Evolutionary conservation across 2,113 vertebrate species (phyloP).

Genomic region (Marmota flaviventris): DNA sequence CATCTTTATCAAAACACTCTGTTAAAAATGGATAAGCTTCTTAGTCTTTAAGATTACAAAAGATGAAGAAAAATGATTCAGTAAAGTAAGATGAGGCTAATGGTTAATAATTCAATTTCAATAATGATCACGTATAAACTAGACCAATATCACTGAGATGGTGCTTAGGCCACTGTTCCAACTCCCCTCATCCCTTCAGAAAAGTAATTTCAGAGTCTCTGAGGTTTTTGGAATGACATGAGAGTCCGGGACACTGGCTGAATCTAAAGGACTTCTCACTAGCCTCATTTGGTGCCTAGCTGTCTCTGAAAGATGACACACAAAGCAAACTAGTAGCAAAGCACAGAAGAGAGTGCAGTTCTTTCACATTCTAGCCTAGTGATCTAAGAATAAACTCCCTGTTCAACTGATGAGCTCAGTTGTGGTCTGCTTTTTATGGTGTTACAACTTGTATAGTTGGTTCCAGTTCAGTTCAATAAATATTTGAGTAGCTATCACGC

Average conservation of each 20-base stretch:
- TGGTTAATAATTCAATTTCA: background rate
- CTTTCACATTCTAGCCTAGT: background rate
- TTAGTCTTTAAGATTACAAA: background rate
- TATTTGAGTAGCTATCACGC: background rate
- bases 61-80: background rate
- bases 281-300: background rate
- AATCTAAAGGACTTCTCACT: background rate
- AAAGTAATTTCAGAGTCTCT: background rate
- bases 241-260: background rate
- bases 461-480: slow-evolving; percentile 27
- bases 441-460: background rate
- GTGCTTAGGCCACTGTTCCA: background rate
- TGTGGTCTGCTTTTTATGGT: slow-evolving; percentile 4
- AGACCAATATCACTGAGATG: background rate
- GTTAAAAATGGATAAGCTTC: background rate
- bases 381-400: slow-evolving; percentile 35
- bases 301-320: background rate
- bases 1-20: background rate
- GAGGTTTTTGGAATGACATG: background rate
- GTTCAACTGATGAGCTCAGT: background rate
- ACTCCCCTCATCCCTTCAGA: background rate
- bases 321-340: background rate
- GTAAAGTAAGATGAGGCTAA: background rate
- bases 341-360: background rate
- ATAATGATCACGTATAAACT: background rate